Evolutionary conservation across 2,888 invertebrate species (phyloP).

Genomic region (Cetonia aurata): DNA sequence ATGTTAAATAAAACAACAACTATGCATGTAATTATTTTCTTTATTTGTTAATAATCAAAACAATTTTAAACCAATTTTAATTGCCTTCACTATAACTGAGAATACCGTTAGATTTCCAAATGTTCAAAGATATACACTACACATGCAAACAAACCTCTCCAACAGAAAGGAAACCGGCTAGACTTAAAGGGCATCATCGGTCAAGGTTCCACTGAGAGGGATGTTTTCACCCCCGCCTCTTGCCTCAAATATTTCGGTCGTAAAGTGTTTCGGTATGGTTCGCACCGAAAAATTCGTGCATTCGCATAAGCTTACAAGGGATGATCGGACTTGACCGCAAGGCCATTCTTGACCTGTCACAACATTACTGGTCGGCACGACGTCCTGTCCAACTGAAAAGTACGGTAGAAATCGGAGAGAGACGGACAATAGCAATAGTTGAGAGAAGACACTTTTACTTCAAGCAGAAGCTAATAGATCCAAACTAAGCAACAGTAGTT

Average conservation of each 20-base stretch:
- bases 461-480: no score
- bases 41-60: no score
- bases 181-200: conserved; percentile 55
- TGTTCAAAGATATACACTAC: not conserved
- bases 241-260: conserved; percentile 37
- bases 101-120: conserved; percentile 14
- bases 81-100: not conserved
- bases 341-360: conserved; percentile 53
- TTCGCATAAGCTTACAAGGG: conserved; percentile 34
- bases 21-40: no score
- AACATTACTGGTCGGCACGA: conserved; percentile 45
- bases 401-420: not conserved
- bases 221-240: conserved; percentile 47
- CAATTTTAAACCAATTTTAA: no score
- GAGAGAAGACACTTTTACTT: no score
- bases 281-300: conserved; percentile 28
- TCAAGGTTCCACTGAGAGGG: conserved; percentile 52
- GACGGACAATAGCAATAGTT: no score
- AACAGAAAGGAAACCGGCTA: conserved; percentile 52
- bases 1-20: no score
- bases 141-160: conserved; percentile 9
- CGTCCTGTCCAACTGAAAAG: conserved; percentile 7
- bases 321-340: conserved; percentile 52
- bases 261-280: conserved; percentile 38
- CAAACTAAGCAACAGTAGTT: no score